Percentiles rank a stretch among this genome's conserved stretches.
These are phyloP conservation scores for Labroides dimidiatus DNA, from an alignment of 2,797 vertebrate genomes.

Conservation along the genomic window DNA sequence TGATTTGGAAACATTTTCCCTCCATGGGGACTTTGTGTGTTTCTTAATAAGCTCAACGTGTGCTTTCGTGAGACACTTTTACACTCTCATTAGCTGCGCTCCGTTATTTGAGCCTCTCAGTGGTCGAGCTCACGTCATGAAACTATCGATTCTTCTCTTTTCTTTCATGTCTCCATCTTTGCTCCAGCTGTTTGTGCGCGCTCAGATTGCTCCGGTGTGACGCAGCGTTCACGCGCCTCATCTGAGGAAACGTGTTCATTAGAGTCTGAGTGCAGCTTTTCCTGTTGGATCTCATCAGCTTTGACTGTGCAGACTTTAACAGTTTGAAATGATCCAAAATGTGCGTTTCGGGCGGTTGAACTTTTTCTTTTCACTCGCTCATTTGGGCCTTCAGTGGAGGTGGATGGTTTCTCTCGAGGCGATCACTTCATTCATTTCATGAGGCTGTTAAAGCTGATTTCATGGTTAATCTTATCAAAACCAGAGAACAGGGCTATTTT, in stretches of 20 bases:
- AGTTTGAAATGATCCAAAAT: constrained; percentile 2
- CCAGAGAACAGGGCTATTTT: not conserved
- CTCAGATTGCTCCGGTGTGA: not conserved
- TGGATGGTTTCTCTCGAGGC: not conserved
- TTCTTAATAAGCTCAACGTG: not conserved
- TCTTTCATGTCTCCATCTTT: not conserved
- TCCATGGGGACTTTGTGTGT: not conserved
- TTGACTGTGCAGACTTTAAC: not conserved
- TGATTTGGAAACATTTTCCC: not conserved
- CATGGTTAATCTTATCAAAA: not conserved
- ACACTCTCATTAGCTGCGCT: not conserved
- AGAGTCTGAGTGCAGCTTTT: constrained; percentile 1
- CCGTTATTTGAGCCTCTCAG: not conserved
- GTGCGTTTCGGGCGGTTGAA: no score
- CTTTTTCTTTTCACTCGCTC: not conserved
- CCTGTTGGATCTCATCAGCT: constrained; percentile 12
- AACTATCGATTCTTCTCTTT: not conserved
- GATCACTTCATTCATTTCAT: not conserved
- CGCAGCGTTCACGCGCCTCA: constrained; percentile 7
- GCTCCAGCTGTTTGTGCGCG: not conserved
- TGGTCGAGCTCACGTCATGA: not conserved
- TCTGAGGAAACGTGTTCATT: constrained; percentile 17
- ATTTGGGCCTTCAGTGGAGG: not conserved
- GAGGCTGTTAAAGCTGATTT: not conserved
- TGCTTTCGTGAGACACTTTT: not conserved